Base-by-base conservation (phyloP, 1,140 invertebrate genomes). In the Pogonomyrmex barbatus region DNA sequence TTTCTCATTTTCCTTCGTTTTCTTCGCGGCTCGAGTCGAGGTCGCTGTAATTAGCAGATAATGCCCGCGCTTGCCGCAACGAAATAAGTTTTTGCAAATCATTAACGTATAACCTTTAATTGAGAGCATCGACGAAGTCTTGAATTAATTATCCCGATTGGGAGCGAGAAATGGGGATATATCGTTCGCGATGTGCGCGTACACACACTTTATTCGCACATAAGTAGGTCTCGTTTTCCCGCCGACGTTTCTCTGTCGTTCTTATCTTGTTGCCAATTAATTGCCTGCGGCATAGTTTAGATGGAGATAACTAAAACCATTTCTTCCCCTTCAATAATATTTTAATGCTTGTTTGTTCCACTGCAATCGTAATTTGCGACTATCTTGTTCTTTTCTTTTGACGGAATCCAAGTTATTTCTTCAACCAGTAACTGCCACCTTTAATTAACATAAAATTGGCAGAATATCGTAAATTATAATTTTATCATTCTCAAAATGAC, bases 251-350 rank as follows among this genome's bases (percentile, higher is more conserved):
- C 88, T 89, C 85, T 76, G 67, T 78, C 83, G 89, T 24, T 24
- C 79, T 94, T 94, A 93, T 94, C 93, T 93, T 94, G 93, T 94
- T 94, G 94, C 93, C 91, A 94, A 94, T 93, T 94, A 94, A 94
- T 94, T 94, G 93, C 91, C 92, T 91, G 92, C 93, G 90, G 90
- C 91, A 92, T 92, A 93, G 89, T 94, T 92, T 91, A 91, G 90
- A 92, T 91, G 67, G 68, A 56, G 90, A 92, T 92, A 89, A 88
- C 70, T 42, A 63, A 52, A 87, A 75, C 17, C 47, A 62, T 88
- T 85, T 75, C 63, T 60, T 85, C 60, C 58, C 84, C 77, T 71
- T 33, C 36, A 39, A 73, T n/a, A 52, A 36, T 50, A 78, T 58
- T 79, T 62, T n/a, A 45, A 56, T 76, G 42, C 42, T 14, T 62